phyloP scores from a whole-genome alignment of 1,140 invertebrate genomes.

The Matsumurasca onukii region DNA sequence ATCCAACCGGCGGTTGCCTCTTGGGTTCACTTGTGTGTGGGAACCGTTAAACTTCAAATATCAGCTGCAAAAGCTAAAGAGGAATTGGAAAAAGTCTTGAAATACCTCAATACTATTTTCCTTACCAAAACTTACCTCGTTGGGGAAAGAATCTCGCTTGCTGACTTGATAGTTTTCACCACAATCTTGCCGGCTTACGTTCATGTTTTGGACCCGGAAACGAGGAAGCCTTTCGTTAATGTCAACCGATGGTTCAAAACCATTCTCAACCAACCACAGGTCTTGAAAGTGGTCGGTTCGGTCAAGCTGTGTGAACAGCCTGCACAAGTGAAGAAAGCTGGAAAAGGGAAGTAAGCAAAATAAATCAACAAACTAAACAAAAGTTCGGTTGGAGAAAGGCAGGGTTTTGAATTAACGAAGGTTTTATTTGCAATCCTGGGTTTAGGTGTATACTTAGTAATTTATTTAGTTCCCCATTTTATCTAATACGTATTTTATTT shows the following conservation, averaged over 20 bases:
- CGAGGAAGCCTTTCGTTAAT: slow-evolving; percentile 56
- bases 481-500: too few species aligned
- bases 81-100: slow-evolving; percentile 42
- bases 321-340: slow-evolving; percentile 24
- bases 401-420: too few species aligned
- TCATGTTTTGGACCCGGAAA: slow-evolving; percentile 49
- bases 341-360: too few species aligned
- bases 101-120: slow-evolving; percentile 59
- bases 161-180: slow-evolving; percentile 67
- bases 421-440: too few species aligned
- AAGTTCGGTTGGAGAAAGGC: too few species aligned
- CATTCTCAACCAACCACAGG: slow-evolving; percentile 64
- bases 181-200: slow-evolving; percentile 52
- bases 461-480: too few species aligned
- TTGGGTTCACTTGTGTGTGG: slow-evolving; percentile 48
- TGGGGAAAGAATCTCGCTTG: slow-evolving; percentile 68
- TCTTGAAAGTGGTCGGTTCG: slow-evolving; percentile 51
- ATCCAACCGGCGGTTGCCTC: slow-evolving; percentile 62
- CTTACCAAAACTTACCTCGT: slow-evolving; percentile 67
- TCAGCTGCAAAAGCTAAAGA: slow-evolving; percentile 42
- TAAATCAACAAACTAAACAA: too few species aligned
- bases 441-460: too few species aligned
- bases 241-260: slow-evolving; percentile 72
- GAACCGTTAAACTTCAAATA: too few species aligned
- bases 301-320: slow-evolving; percentile 5